Percentiles rank a stretch among this genome's conserved stretches.
phyloP scores from a whole-genome alignment of 2,113 vertebrate genomes.

The Trochalopteron elliotii region DNA sequence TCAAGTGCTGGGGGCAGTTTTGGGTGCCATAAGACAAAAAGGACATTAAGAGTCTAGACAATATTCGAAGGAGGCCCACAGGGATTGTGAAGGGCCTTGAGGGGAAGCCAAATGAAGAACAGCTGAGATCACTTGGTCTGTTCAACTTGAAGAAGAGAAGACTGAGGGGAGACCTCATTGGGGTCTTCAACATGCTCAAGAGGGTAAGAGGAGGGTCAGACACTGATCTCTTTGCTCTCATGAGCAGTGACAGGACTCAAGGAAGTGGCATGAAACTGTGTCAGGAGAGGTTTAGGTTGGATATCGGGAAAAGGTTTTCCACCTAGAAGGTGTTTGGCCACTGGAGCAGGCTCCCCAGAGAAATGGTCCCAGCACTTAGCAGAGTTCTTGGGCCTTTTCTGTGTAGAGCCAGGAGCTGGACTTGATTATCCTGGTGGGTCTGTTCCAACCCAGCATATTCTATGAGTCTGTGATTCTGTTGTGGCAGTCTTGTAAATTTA shows the following conservation, averaged over 20 bases:
- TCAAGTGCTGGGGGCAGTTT: neutral
- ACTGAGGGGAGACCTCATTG: neutral
- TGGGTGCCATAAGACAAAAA: neutral
- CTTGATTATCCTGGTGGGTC: neutral
- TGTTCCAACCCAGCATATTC: too few relatives aligned
- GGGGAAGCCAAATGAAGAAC: neutral
- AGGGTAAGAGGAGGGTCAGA: neutral
- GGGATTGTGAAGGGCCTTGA: neutral
- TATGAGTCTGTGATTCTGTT: too few relatives aligned
- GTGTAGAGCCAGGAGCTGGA: neutral
- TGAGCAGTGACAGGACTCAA: neutral
- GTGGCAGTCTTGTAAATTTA: neutral
- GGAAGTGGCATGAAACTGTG: neutral
- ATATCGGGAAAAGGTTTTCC: neutral
- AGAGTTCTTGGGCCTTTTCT: neutral
- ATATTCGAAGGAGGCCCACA: neutral
- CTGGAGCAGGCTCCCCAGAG: neutral
- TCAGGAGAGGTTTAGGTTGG: neutral
- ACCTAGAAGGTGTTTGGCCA: too few relatives aligned
- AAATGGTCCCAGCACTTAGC: neutral
- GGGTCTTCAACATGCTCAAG: neutral
- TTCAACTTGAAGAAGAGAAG: neutral
- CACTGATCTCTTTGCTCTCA: neutral
- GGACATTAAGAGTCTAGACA: neutral
- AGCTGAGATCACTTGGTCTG: neutral